Conservation (phyloP, 2,797 vertebrate species). For the Platyrinchus mystaceus region DNA sequence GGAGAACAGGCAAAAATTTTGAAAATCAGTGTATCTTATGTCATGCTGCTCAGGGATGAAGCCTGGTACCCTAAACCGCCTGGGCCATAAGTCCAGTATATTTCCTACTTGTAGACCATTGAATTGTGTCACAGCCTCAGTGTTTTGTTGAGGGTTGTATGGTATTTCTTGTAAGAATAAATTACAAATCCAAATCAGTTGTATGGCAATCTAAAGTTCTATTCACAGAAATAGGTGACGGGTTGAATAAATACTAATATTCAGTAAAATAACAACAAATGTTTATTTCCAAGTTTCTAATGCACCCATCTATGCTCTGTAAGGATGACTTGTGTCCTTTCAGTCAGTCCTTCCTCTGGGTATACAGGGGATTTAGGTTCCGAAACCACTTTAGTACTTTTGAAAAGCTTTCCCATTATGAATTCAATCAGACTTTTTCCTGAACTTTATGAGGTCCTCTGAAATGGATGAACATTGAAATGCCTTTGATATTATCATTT, state of each 20-base stretch:
- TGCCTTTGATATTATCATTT: constrained; percentile 45
- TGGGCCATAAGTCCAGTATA: neutral
- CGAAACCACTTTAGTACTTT: neutral
- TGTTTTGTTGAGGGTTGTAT: neutral
- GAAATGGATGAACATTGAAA: constrained; percentile 44
- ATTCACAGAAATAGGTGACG: neutral
- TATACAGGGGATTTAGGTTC: neutral
- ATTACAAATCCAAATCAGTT: neutral
- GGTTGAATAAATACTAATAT: neutral
- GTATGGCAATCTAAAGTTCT: neutral
- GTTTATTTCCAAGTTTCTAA: neutral
- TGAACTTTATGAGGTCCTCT: constrained; percentile 17
- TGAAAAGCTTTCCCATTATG: neutral
- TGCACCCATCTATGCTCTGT: neutral
- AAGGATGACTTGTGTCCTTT: neutral
- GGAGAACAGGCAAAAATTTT: neutral
- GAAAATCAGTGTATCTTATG: neutral
- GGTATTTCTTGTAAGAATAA: neutral
- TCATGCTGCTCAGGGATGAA: neutral
- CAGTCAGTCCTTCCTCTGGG: neutral
- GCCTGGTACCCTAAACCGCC: neutral
- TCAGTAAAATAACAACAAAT: neutral
- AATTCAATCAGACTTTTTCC: neutral
- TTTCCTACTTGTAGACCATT: neutral
- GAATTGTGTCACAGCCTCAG: neutral